Evolutionary conservation across 2,888 invertebrate genomes (phyloP).

Genomic region (Tholera decimalis): DNA sequence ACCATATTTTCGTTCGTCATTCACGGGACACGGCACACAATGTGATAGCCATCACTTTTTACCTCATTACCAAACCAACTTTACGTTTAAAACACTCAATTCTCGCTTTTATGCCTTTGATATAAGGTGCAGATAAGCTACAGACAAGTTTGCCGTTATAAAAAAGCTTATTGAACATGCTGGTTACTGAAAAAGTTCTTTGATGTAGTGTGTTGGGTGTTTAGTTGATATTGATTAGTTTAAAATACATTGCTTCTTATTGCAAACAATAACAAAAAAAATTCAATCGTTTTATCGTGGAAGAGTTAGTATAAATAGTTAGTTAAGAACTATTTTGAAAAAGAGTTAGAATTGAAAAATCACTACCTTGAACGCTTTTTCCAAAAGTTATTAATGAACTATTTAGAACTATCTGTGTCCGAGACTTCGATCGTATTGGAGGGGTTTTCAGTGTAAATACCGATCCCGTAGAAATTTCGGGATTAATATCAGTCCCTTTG

Average conservation of each 20-base stretch:
- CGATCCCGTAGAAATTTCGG: no score
- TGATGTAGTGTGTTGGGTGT: constrained; percentile 14
- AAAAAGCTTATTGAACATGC: constrained; percentile 61
- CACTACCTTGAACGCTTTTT: no score
- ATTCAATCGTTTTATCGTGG: no score
- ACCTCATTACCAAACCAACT: constrained; percentile 11
- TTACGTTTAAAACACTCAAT: constrained; percentile 17
- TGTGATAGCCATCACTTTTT: constrained; percentile 42
- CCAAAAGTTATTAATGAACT: no score
- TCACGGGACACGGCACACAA: constrained; percentile 41
- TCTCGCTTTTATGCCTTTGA: constrained; percentile 27
- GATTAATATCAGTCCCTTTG: no score
- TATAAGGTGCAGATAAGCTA: constrained; percentile 3
- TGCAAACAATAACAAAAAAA: background rate
- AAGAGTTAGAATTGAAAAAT: no score
- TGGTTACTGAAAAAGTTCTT: constrained; percentile 52
- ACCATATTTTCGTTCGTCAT: constrained; percentile 47
- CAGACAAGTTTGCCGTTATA: constrained; percentile 39
- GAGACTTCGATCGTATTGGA: no score
- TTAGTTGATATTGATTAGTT: constrained; percentile 38
- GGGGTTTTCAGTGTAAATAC: no score
- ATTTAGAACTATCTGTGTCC: no score
- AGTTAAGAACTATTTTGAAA: no score
- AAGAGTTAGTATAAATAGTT: no score
- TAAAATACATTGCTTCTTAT: constrained; percentile 58